A percentile compares a stretch with the other conserved stretches of the same genome.
Evolutionary conservation across 30 jellyfish, hydroid and myxozoan genomes (phyloP).

Genomic region (Pelagia noctiluca): DNA sequence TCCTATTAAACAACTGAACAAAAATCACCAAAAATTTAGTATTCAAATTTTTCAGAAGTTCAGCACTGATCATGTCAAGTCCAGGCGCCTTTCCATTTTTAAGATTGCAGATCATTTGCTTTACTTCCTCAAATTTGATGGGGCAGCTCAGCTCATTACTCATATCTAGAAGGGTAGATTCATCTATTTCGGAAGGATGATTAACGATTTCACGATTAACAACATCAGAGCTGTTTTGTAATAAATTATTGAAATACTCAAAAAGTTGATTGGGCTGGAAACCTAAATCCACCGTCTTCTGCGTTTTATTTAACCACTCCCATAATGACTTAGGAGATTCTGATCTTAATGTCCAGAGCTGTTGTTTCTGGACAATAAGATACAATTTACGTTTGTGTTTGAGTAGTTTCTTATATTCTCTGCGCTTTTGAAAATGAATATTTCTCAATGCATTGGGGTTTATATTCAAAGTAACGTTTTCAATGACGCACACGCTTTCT

Average conservation of each 20-base stretch:
- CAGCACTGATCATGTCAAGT: background rate
- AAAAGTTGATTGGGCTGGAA: too few species aligned
- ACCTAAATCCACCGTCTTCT: background rate
- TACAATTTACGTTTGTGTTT: background rate
- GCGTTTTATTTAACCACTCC: background rate
- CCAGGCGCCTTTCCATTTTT: background rate
- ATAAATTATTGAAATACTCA: too few species aligned
- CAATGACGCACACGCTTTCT: too few species aligned
- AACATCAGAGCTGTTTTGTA: background rate
- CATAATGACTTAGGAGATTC: background rate
- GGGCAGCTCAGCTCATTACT: background rate
- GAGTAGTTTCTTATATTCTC: background rate
- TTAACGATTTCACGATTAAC: background rate
- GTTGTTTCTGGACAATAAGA: background rate
- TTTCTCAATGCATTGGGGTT: too few species aligned
- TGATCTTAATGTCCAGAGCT: background rate
- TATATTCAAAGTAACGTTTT: too few species aligned
- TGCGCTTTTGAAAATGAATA: too few species aligned
- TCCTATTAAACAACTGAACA: background rate
- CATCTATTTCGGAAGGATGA: background rate
- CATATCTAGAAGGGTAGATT: background rate
- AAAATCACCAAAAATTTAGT: background rate
- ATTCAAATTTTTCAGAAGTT: background rate
- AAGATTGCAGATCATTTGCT: too few species aligned
- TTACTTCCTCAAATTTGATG: background rate